A percentile compares a stretch with the other conserved stretches of the same genome.
Conservation (phyloP, 2,797 vertebrate genomes). For the Gymnothorax reevesii region DNA sequence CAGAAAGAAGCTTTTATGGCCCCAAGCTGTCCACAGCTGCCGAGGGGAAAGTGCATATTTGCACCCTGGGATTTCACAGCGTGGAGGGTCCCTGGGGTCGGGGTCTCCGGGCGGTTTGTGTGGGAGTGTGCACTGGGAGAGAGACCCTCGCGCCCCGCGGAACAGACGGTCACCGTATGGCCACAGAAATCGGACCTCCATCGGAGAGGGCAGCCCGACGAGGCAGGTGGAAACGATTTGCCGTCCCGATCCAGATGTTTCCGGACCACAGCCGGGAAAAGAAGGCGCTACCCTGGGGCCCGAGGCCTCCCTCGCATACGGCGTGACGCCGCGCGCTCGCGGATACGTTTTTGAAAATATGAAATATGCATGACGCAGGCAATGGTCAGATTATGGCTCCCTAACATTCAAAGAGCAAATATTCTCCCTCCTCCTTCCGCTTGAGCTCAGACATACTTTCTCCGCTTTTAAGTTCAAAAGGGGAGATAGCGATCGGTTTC, state of each 20-base stretch:
- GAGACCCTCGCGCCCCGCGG: background rate
- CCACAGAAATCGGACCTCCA: background rate
- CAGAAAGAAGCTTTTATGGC: background rate
- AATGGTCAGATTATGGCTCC: background rate
- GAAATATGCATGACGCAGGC: background rate
- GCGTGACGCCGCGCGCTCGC: background rate
- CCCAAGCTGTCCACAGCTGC: background rate
- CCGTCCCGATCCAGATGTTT: slow-evolving; percentile 11
- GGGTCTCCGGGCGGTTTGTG: background rate
- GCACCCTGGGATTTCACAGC: background rate
- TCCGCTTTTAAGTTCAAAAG: background rate
- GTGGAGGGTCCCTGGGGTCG: background rate
- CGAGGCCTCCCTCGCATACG: background rate
- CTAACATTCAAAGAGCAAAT: background rate
- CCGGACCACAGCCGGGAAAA: background rate
- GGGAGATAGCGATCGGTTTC: background rate
- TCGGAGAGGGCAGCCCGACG: background rate
- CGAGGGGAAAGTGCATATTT: background rate
- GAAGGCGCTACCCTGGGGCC: background rate
- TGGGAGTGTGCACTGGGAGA: background rate
- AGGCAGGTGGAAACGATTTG: background rate
- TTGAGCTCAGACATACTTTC: background rate
- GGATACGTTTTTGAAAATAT: background rate
- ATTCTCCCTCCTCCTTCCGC: background rate
- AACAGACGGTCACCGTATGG: background rate